Evolutionary conservation across 2,797 vertebrate species (phyloP).

Genomic region (Pangasius larnaudii): DNA sequence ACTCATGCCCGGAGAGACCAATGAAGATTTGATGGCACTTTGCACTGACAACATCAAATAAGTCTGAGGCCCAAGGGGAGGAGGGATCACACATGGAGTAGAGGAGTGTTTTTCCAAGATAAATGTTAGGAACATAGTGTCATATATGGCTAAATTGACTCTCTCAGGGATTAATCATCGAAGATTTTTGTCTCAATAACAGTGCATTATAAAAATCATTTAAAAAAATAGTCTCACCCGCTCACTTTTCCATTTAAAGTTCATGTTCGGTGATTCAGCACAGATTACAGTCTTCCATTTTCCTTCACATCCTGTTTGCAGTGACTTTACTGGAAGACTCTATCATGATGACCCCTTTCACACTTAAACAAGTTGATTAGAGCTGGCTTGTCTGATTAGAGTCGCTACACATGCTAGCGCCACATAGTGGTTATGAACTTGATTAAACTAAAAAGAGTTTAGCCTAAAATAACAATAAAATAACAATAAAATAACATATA

Average conservation of each 20-base stretch:
- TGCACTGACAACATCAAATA: constrained; percentile 20
- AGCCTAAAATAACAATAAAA: neutral
- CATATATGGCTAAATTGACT: neutral
- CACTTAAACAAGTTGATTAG: neutral
- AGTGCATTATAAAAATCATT: neutral
- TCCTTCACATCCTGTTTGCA: constrained; percentile 35
- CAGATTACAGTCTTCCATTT: constrained; percentile 14
- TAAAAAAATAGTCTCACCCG: neutral
- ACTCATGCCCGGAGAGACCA: constrained; percentile 51
- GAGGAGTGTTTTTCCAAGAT: constrained; percentile 6
- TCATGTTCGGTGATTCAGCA: constrained; percentile 16
- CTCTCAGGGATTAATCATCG: neutral
- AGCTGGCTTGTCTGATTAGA: constrained; percentile 12
- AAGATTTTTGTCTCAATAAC: neutral
- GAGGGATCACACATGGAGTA: constrained; percentile 15
- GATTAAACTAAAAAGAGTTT: neutral
- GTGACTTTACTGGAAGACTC: constrained; percentile 24
- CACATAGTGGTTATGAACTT: constrained; percentile 1
- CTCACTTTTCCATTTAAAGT: neutral
- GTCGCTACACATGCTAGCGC: neutral
- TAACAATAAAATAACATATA: neutral
- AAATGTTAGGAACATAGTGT: neutral
- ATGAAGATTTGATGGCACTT: constrained; percentile 43
- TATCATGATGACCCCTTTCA: constrained; percentile 11
- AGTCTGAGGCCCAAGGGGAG: neutral